Percentiles rank a stretch among this genome's conserved stretches.
phyloP scores from a whole-genome alignment of 1,140 invertebrate species.

The Papilio polytes region DNA sequence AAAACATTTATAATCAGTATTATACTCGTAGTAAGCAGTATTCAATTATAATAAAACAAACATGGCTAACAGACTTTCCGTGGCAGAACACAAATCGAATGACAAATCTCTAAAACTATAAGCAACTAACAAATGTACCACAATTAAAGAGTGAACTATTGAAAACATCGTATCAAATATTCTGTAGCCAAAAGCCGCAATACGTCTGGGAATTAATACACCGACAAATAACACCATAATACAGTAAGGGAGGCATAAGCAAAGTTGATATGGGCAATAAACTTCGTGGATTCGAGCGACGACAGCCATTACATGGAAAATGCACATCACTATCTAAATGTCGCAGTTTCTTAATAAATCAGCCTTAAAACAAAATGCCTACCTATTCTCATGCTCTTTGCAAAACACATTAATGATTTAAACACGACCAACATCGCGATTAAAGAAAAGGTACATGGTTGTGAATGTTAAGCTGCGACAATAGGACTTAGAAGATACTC shows the following conservation, averaged over 20 bases:
- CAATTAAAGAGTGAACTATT: background rate
- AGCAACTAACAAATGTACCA: background rate
- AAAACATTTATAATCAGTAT: no score
- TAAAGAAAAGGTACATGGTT: no score
- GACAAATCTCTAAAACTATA: background rate
- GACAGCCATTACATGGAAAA: constrained; percentile 73
- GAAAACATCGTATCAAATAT: constrained; percentile 9
- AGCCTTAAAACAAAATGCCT: constrained; percentile 28
- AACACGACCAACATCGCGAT: background rate
- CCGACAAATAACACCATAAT: constrained; percentile 60
- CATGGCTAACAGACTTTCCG: no score
- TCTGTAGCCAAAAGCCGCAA: constrained; percentile 37
- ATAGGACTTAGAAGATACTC: no score
- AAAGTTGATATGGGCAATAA: constrained; percentile 82
- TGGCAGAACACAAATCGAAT: no score
- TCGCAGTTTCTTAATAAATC: constrained; percentile 40
- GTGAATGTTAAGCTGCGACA: no score
- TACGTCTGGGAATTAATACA: constrained; percentile 58
- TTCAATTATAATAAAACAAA: no score
- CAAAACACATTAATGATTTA: background rate
- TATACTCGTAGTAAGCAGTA: no score
- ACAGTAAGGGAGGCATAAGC: constrained; percentile 56
- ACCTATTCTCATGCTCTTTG: background rate
- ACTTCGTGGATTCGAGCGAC: constrained; percentile 64
- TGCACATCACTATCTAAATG: constrained; percentile 59